Evolutionary conservation across 2,797 vertebrate genomes (phyloP), one percentile per base, ranked within the genome.

Genomic region (Ptychadena robeensis): DNA sequence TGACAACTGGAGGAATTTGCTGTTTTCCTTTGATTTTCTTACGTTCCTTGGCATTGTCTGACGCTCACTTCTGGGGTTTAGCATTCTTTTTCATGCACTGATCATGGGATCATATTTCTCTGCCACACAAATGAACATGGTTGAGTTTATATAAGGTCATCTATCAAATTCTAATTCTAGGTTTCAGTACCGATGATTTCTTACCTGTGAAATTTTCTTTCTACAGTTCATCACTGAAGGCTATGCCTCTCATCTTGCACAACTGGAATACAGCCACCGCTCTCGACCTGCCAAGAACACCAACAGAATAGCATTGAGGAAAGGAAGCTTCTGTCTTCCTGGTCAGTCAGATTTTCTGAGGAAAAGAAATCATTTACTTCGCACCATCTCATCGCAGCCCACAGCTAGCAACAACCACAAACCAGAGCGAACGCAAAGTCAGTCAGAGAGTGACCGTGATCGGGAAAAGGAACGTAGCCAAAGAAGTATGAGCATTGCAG

Each of bases 241-340:
- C 31, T 97, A 98, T 0, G 96, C 96, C 0, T 91, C 96, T 59
- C 96, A 97, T 89, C 90, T 97, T 87, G 96, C 96, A 9, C 96
- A 97, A 91, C 94, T 99, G 91, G 96, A 98, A 91, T 98, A 96
- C 91, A 96, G 88, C 88, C 96, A 98, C 89, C 95, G 97, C 44
- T 95, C 97, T 0, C 93, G 95, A 18, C 96, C 97, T 0, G 96
- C 97, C 88, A 98, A 98, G 91, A 94, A 97, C 30, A 90, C 95
- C 35, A 90, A 94, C 1, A 95, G 98, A 86, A 97, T 99, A 94
- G 96, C 96, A 0, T 94, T 99, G 80, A 95, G 97, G 30, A 99
- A 99, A 82, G 94, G 98, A 88, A 99, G 97, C 92, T 98, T 99
- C 0, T 96, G 95, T 0, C 91, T 99, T 82, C 96, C 96, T 0